Conservation (phyloP, 2,113 vertebrate genomes). For the Andinoacara biseriatus region DNA sequence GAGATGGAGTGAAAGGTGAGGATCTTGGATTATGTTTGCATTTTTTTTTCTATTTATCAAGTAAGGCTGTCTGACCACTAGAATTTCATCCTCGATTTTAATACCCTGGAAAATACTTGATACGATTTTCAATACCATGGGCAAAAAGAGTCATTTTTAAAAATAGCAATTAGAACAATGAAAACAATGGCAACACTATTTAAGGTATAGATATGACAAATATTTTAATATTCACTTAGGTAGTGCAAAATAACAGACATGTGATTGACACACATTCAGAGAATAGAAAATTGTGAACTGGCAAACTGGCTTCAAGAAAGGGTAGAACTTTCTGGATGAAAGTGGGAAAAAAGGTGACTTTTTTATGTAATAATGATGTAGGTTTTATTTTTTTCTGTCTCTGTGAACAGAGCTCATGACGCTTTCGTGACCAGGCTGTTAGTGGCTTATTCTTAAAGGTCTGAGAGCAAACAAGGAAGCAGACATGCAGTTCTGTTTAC, state of each 20-base stretch:
- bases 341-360: not conserved
- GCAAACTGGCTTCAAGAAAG: not conserved
- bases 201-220: not conserved
- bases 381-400: too few species aligned
- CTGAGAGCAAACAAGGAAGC: not conserved
- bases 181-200: not conserved
- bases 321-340: not conserved
- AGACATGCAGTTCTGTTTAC: not conserved
- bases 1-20: slow-evolving; percentile 71
- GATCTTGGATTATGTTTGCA: not conserved
- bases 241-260: not conserved
- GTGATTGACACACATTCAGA: not conserved
- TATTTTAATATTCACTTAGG: not conserved
- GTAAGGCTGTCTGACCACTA: not conserved
- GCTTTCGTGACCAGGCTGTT: not conserved
- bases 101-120: not conserved
- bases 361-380: too few species aligned
- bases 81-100: not conserved
- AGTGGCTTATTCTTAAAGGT: not conserved
- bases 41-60: not conserved
- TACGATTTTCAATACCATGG: not conserved
- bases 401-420: too few species aligned
- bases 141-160: not conserved
- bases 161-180: not conserved
- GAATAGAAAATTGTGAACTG: slow-evolving; percentile 1